A percentile compares a stretch with the other conserved stretches of the same genome.
Conservation (phyloP, 2,797 vertebrate genomes). For the Psittacula derbiana region DNA sequence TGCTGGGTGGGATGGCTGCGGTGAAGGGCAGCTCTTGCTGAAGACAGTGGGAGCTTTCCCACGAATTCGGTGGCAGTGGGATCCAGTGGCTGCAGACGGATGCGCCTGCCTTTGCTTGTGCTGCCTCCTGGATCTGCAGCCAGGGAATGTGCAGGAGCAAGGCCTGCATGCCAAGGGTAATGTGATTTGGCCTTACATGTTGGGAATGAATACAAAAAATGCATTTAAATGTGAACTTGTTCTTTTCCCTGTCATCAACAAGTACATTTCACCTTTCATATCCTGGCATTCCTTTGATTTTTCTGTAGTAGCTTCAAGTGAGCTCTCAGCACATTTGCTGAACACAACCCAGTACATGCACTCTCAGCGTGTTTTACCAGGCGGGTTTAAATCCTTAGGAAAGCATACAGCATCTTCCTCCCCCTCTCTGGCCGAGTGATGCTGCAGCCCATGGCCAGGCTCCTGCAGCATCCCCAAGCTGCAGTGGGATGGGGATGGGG, state of each 20-base stretch:
- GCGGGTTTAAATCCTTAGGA: not conserved
- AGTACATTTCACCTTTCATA: not conserved
- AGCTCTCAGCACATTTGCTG: not conserved
- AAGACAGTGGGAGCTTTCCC: not conserved
- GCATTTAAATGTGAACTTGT: not conserved
- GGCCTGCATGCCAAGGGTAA: not conserved
- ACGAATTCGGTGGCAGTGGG: accelerated
- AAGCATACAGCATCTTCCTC: accelerated
- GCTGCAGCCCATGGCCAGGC: not conserved
- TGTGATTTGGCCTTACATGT: accelerated
- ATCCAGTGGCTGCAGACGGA: accelerated
- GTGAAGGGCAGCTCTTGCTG: not conserved
- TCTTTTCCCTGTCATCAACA: not conserved
- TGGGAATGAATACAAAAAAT: not conserved
- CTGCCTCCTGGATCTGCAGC: accelerated
- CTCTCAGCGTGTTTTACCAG: not conserved
- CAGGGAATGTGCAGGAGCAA: too few relatives aligned
- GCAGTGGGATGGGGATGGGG: accelerated
- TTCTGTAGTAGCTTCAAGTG: not conserved
- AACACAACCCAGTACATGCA: not conserved
- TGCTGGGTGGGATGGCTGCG: not conserved
- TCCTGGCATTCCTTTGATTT: not conserved
- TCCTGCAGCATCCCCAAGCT: accelerated
- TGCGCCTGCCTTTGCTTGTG: not conserved
- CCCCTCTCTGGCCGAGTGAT: accelerated